These are phyloP conservation scores for Tiliacea aurago DNA, from an alignment of 2,888 invertebrate genomes.

Conservation along the genomic window DNA sequence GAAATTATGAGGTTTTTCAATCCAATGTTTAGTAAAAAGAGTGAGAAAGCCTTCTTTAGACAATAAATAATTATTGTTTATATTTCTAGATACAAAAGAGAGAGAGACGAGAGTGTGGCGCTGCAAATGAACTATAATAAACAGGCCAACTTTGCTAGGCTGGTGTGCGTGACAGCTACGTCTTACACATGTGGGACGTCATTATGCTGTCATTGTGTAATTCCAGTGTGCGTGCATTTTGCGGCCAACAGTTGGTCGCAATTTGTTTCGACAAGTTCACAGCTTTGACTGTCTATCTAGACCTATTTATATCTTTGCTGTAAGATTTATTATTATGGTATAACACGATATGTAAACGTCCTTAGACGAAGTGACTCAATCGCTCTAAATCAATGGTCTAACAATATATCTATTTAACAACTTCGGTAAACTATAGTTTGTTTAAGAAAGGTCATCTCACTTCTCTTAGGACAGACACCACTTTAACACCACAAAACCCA, in stretches of 20 bases:
- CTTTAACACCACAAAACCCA: slow-evolving; percentile 17
- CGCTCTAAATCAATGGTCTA: not conserved
- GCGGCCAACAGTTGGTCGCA: too few species aligned
- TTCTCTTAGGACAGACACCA: not conserved
- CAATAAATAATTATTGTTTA: not conserved
- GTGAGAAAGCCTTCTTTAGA: not conserved
- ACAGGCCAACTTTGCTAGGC: too few species aligned
- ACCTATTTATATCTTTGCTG: too few species aligned
- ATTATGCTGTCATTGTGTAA: too few species aligned
- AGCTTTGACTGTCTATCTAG: too few species aligned
- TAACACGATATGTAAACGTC: not conserved
- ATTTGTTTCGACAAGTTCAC: too few species aligned
- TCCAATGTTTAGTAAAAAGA: not conserved
- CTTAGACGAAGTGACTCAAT: not conserved
- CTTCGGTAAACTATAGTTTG: not conserved
- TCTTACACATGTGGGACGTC: too few species aligned
- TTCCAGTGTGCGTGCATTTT: too few species aligned
- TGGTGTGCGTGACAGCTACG: too few species aligned
- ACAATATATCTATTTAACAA: not conserved
- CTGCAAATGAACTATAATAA: too few species aligned
- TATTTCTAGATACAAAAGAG: too few species aligned
- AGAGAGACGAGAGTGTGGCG: too few species aligned
- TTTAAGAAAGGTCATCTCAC: not conserved
- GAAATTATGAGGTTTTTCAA: not conserved
- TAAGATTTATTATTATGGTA: not conserved